Percentiles rank a stretch among this genome's conserved stretches.
Evolutionary conservation across 2,113 vertebrate species (phyloP).

Genomic region (Cnemophilus loriae): DNA sequence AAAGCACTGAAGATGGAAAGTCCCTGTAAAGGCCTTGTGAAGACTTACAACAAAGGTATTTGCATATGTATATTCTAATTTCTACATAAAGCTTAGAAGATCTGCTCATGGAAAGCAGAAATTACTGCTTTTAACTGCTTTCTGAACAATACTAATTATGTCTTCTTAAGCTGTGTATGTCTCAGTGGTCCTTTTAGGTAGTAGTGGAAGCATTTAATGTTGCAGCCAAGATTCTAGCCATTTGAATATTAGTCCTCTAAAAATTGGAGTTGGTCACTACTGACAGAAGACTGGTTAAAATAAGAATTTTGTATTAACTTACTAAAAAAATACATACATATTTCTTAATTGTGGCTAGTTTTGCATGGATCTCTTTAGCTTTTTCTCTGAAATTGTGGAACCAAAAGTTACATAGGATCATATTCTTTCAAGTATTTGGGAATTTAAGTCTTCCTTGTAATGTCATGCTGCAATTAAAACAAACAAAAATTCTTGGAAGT

Average conservation of each 20-base stretch:
- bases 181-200: background rate
- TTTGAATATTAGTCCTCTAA: background rate
- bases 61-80: background rate
- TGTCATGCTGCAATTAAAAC: background rate
- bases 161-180: background rate
- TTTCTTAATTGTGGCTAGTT: background rate
- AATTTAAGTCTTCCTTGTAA: background rate
- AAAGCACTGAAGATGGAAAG: slow-evolving; percentile 72
- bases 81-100: background rate
- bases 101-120: background rate
- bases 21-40: slow-evolving; percentile 74
- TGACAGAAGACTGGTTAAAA: background rate
- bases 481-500: background rate
- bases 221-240: background rate
- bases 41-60: slow-evolving; percentile 84
- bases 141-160: background rate
- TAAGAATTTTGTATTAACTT: background rate
- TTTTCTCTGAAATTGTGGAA: background rate
- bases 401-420: background rate
- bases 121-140: background rate
- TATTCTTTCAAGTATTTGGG: background rate
- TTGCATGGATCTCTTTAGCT: background rate
- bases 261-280: background rate
- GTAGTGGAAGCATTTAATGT: background rate
- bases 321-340: accelerated